Base-by-base conservation (phyloP, 2,888 invertebrate genomes). In the Cantharis lateralis region DNA sequence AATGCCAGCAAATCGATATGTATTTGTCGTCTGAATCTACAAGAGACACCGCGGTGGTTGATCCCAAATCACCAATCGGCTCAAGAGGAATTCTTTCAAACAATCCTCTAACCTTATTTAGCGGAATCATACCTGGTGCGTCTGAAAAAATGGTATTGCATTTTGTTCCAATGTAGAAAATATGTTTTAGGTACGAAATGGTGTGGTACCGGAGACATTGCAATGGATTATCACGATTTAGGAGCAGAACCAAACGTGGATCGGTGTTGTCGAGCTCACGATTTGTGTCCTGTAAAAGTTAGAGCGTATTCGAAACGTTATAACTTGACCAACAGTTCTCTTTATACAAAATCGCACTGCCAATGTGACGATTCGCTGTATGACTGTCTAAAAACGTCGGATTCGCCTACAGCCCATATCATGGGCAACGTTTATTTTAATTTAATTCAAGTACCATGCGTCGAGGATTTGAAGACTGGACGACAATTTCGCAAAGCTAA, bases 191-290 rank as follows among this genome's bases (percentile, higher is more conserved):
- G 96, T 79, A 96, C 96, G 62, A 96, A 96, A 87, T 96, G 96
- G 96, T 98, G 97, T 85, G 97, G 97, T 15, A 93, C 95, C 0
- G 97, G 97, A 0, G 97, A 97, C 87, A 93, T 96, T 81, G 97
- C 97, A 0, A 89, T 91, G 16, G 92, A 93, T 85, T 96, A 95
- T 89, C 93, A 93, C 87, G 97, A 97, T 88, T 89, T 97, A 80
- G 98, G 98, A 62, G 90, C 91, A 0, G 94, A 93, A 84, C 88
- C 87, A 85, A 89, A 89, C 32, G 92, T 95, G 82, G 96, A 96
- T 89, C 91, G 92, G 82, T 98, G 98, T 87, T 98, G 98, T 88
- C 91, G 97, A 77, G 93, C 93, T 15, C 98, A 98, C 87, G 97
- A 98, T 89, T 91, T 96, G 71, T 98, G 98, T 85, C 97, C 97